phyloP scores from a whole-genome alignment of 2,888 invertebrate genomes.

The Schizaphis graminum region DNA sequence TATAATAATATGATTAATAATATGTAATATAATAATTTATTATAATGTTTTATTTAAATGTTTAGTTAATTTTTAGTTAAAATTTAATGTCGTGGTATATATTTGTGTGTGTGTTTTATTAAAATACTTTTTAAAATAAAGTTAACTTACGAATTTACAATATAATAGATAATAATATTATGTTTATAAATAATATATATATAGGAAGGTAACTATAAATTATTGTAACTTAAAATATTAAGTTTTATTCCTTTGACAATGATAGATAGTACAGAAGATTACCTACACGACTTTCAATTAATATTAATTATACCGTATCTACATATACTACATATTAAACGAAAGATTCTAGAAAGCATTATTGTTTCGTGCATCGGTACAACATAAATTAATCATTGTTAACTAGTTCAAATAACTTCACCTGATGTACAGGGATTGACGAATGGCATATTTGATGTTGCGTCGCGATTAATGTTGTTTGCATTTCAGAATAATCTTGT shows the following conservation, averaged over 20 bases:
- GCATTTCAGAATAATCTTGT: neutral
- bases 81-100: neutral
- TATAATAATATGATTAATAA: neutral
- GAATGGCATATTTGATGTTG: slow-evolving; percentile 7
- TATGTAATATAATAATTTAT: neutral
- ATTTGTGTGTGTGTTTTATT: neutral
- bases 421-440: neutral
- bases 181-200: neutral
- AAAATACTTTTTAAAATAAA: neutral
- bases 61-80: too few species aligned
- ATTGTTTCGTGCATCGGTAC: slow-evolving; percentile 1
- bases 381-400: slow-evolving; percentile 48
- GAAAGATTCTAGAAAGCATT: slow-evolving; percentile 46
- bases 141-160: neutral
- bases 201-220: neutral
- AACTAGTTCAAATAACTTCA: slow-evolving; percentile 21
- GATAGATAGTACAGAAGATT: slow-evolving; percentile 12
- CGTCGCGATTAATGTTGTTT: slow-evolving; percentile 7
- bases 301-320: slow-evolving; percentile 42
- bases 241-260: slow-evolving; percentile 8
- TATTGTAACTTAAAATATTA: neutral
- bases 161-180: neutral
- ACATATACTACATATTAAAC: neutral
- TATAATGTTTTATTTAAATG: neutral
- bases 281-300: slow-evolving; percentile 10